These are phyloP conservation scores for Brachyptera putata DNA, from an alignment of 2,888 invertebrate genomes.

Conservation along the genomic window DNA sequence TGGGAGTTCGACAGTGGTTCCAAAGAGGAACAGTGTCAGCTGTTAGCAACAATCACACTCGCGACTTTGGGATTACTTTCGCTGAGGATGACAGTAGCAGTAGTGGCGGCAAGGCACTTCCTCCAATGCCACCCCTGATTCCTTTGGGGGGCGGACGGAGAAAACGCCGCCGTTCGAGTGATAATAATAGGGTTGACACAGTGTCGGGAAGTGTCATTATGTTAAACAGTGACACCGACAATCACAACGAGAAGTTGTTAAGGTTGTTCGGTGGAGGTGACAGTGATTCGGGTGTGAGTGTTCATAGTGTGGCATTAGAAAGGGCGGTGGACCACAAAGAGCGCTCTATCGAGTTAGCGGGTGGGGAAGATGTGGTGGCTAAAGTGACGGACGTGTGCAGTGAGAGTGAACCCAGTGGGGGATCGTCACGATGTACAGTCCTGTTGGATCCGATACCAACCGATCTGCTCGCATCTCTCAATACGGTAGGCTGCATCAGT, in stretches of 20 bases:
- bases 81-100: constrained; percentile 31
- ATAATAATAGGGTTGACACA: background rate
- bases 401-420: constrained; percentile 7
- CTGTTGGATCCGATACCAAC: constrained; percentile 33
- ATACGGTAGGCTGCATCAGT: constrained; percentile 19
- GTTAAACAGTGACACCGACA: constrained; percentile 25
- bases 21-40: constrained; percentile 12
- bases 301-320: constrained; percentile 14
- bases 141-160: constrained; percentile 12
- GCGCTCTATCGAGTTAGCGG: background rate
- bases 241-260: constrained; percentile 24
- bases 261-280: constrained; percentile 26
- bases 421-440: constrained; percentile 32
- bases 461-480: constrained; percentile 31
- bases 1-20: constrained; percentile 31
- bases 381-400: constrained; percentile 34
- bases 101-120: constrained; percentile 26
- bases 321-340: constrained; percentile 15
- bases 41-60: constrained; percentile 28
- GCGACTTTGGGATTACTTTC: constrained; percentile 33
- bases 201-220: constrained; percentile 27
- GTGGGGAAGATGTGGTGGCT: constrained; percentile 7
- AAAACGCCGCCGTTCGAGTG: constrained; percentile 9
- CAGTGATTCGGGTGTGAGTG: constrained; percentile 18
- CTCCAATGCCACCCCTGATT: constrained; percentile 27